Conservation (phyloP, 2,797 vertebrate genomes). For the Argya squamiceps region DNA sequence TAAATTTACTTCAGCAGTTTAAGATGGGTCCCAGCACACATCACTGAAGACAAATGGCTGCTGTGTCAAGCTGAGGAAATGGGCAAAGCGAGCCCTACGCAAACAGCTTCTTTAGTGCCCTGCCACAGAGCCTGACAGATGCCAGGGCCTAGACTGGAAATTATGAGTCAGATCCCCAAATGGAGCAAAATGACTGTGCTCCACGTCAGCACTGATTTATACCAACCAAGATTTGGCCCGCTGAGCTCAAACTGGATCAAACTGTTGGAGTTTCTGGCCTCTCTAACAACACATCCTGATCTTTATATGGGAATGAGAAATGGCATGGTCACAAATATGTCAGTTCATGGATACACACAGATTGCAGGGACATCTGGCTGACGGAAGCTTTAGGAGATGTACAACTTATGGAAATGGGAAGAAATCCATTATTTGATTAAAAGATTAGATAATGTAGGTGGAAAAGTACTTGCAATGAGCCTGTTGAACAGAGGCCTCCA, state of each 20-base stretch:
- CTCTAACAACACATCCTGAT: neutral
- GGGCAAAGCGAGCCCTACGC: neutral
- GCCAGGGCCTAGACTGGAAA: slow-evolving; percentile 23
- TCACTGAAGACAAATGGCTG: neutral
- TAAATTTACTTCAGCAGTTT: slow-evolving; percentile 18
- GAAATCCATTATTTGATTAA: slow-evolving; percentile 61
- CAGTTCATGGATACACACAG: slow-evolving; percentile 56
- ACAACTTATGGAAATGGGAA: slow-evolving; percentile 26
- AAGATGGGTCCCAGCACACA: neutral
- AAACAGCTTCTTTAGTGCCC: neutral
- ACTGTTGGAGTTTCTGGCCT: slow-evolving; percentile 12
- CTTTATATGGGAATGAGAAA: slow-evolving; percentile 10
- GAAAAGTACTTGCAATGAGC: slow-evolving; percentile 42
- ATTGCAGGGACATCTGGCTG: slow-evolving; percentile 75
- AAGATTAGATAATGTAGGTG: slow-evolving; percentile 64
- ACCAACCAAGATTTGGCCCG: neutral
- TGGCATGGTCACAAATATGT: slow-evolving; percentile 23
- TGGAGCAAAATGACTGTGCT: slow-evolving; percentile 1
- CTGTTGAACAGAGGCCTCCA: slow-evolving; percentile 20
- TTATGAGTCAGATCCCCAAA: slow-evolving; percentile 28
- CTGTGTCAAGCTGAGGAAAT: neutral
- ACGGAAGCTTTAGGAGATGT: slow-evolving; percentile 23
- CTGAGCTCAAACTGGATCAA: slow-evolving; percentile 33
- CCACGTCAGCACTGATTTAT: slow-evolving; percentile 42
- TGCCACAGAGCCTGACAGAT: slow-evolving; percentile 30